These are phyloP conservation scores for Dendrophyllia cribrosa DNA, from an alignment of 64 coral and sea anemone species.

Conservation along the genomic window DNA sequence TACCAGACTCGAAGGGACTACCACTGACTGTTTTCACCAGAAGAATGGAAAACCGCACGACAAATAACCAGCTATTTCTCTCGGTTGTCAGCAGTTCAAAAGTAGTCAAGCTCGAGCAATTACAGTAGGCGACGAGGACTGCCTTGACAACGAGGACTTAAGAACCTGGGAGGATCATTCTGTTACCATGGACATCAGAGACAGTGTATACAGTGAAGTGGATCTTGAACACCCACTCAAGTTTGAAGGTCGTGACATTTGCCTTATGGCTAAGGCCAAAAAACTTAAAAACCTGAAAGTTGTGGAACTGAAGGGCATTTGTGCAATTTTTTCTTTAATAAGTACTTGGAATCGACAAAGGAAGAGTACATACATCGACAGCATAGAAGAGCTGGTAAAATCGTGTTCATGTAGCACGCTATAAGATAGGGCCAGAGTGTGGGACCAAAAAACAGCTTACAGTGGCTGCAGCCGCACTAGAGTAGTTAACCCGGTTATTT, in stretches of 20 bases:
- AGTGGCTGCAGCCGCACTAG: no score
- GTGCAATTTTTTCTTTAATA: background rate
- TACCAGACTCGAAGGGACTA: background rate
- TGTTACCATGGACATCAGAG: no score
- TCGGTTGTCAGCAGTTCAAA: conserved; percentile 32
- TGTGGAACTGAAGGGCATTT: conserved; percentile 38
- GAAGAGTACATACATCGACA: conserved; percentile 2
- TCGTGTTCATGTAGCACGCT: conserved; percentile 34
- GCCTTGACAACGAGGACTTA: conserved; percentile 20
- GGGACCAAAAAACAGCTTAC: no score
- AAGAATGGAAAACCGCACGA: conserved; percentile 51
- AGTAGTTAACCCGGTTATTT: no score
- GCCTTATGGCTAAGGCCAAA: background rate
- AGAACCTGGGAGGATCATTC: conserved; percentile 6
- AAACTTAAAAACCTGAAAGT: conserved; percentile 30
- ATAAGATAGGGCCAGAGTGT: background rate
- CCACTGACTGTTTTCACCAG: conserved; percentile 22
- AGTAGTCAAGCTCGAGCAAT: background rate
- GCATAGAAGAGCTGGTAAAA: conserved; percentile 21
- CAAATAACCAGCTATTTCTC: conserved; percentile 52
- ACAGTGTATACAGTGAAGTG: background rate
- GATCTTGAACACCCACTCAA: conserved; percentile 25
- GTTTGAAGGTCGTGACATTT: conserved; percentile 26
- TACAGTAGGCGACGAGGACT: background rate
- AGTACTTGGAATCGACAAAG: background rate